Evolutionary conservation across 2,113 vertebrate genomes (phyloP).

Genomic region (Poeciliopsis turrubarensis): DNA sequence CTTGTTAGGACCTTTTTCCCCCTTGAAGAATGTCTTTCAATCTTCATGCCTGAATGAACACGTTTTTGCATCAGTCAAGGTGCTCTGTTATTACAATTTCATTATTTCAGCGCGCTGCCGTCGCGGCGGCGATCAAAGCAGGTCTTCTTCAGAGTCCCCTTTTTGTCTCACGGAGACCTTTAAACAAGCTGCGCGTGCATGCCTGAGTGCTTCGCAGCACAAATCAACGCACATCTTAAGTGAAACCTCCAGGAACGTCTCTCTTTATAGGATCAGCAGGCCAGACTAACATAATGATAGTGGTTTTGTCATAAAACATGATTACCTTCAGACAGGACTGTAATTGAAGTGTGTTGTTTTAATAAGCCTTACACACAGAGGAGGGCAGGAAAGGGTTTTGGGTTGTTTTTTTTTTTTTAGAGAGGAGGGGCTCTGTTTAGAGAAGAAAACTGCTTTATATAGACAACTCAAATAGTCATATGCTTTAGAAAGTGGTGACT

Average conservation of each 20-base stretch:
- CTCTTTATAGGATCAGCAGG: slow-evolving; percentile 34
- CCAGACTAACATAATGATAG: slow-evolving; percentile 67
- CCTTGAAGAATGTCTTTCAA: slow-evolving; percentile 16
- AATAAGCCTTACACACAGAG: slow-evolving; percentile 48
- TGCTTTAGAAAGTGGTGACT: slow-evolving; percentile 46
- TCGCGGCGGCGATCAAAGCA: slow-evolving; percentile 71
- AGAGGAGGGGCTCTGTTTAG: slow-evolving; percentile 17
- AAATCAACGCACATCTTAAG: slow-evolving; percentile 68
- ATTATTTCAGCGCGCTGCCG: slow-evolving; percentile 67
- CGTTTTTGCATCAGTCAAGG: slow-evolving; percentile 43
- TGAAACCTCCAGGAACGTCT: slow-evolving; percentile 48
- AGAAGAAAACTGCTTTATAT: slow-evolving; percentile 22
- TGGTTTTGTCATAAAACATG: slow-evolving; percentile 62
- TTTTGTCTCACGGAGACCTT: slow-evolving; percentile 63
- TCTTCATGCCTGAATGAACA: slow-evolving; percentile 58
- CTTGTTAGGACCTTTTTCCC: slow-evolving; percentile 33
- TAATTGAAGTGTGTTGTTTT: slow-evolving; percentile 66
- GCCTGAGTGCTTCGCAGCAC: slow-evolving; percentile 50
- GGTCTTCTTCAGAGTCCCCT: slow-evolving; percentile 41
- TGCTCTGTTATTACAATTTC: slow-evolving; percentile 67
- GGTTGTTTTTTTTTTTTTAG: slow-evolving; percentile 49
- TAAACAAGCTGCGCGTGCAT: slow-evolving; percentile 59
- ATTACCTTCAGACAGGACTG: slow-evolving; percentile 60
- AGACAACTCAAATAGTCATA: slow-evolving; percentile 26
- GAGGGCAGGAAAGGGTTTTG: slow-evolving; percentile 46